Percentiles rank a stretch among this genome's conserved stretches.
These are phyloP conservation scores for Drosophila peninsularis DNA, from an alignment of 2,888 invertebrate genomes.

Conservation along the genomic window DNA sequence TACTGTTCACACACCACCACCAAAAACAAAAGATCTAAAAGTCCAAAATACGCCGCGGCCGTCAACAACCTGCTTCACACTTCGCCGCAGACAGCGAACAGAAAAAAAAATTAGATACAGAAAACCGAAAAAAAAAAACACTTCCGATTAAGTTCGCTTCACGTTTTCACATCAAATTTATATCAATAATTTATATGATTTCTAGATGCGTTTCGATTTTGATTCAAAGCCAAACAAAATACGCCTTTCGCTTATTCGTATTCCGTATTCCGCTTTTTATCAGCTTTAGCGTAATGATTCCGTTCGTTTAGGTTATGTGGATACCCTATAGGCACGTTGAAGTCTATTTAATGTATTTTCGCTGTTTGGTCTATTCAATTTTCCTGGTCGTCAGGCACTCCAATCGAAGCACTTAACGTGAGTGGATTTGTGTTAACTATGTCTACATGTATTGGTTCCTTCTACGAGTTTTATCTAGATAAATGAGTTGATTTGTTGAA, in stretches of 20 bases:
- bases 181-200: slow-evolving; percentile 58
- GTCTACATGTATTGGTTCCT: neutral
- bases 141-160: slow-evolving; percentile 52
- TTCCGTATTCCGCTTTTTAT: slow-evolving; percentile 12
- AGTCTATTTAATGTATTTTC: slow-evolving; percentile 3
- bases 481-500: neutral
- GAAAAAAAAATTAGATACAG: neutral
- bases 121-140: slow-evolving; percentile 12
- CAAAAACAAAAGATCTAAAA: slow-evolving; percentile 31
- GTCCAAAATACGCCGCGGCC: slow-evolving; percentile 32
- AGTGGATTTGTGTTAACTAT: neutral
- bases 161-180: slow-evolving; percentile 32
- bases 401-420: neutral
- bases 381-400: neutral
- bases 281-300: slow-evolving; percentile 5
- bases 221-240: slow-evolving; percentile 30
- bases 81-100: slow-evolving; percentile 31
- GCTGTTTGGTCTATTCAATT: slow-evolving; percentile 4
- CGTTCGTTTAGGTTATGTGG: neutral
- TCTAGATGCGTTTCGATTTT: slow-evolving; percentile 47
- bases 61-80: slow-evolving; percentile 58
- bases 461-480: neutral
- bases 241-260: slow-evolving; percentile 11
- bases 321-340: slow-evolving; percentile 28
- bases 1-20: slow-evolving; percentile 56